Percentiles rank a stretch among this genome's conserved stretches.
Evolutionary conservation across 2,797 vertebrate species (phyloP).

Genomic region (Neosilurus mollespiculum): DNA sequence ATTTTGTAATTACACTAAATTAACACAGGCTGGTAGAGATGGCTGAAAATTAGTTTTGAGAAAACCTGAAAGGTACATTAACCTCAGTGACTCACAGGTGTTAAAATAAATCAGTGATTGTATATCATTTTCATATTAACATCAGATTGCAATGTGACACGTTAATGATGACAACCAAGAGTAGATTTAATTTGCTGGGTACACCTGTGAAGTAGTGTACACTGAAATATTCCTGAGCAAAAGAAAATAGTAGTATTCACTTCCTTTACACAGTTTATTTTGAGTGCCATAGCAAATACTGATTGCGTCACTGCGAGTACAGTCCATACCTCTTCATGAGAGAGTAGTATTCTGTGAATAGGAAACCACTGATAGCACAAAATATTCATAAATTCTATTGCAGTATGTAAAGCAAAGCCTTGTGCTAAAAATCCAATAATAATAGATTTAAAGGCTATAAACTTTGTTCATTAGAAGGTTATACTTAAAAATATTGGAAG

Average conservation of each 20-base stretch:
- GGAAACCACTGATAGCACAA: constrained; percentile 70
- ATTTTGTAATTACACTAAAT: constrained; percentile 24
- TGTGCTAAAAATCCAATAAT: constrained; percentile 96
- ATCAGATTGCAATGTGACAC: constrained; percentile 34
- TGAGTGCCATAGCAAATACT: background rate
- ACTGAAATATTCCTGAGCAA: background rate
- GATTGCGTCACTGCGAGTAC: background rate
- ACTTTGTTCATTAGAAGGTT: constrained; percentile 99
- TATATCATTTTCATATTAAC: constrained; percentile 41
- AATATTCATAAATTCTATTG: constrained; percentile 81
- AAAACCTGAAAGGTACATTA: constrained; percentile 28
- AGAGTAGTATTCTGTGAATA: constrained; percentile 43
- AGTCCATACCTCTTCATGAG: constrained; percentile 39
- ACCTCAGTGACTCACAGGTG: constrained; percentile 27
- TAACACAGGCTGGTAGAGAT: constrained; percentile 6
- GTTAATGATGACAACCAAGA: constrained; percentile 10
- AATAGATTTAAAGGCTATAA: constrained; percentile 99
- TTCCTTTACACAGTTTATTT: constrained; percentile 3
- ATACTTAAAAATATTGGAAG: constrained; percentile 99
- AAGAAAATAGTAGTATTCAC: constrained; percentile 1
- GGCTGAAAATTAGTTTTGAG: constrained; percentile 20
- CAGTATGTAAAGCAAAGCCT: constrained; percentile 87
- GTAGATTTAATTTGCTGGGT: background rate
- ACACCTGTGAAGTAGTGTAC: background rate
- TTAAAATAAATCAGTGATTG: constrained; percentile 31